Evolutionary conservation across 2,888 invertebrate genomes (phyloP), one percentile per base, ranked within the genome.

Genomic region (Busseola fusca): DNA sequence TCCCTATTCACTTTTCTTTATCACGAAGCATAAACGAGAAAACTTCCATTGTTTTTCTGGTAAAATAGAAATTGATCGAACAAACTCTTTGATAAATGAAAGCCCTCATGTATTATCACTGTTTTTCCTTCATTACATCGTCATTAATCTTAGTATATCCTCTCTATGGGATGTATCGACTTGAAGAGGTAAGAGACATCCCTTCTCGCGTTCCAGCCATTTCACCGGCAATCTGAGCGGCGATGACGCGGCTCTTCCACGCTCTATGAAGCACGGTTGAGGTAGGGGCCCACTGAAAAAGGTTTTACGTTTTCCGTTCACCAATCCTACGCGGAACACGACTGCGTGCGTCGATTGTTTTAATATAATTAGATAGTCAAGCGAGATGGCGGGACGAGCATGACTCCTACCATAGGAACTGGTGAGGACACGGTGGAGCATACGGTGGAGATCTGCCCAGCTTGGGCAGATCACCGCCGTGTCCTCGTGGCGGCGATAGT

Each of bases 191-290:
- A 70, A 65, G 62, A 75, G 78, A 79, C 84, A 81, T 83, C 84
- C 78, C 65, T 78, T 79, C 81, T 72, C 79, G 77, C 82, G 80
- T 84, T 69, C 81, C 84, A 78, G 87, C 83, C 87, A 87, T 87
- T 90, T 87, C 87, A 90, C 90, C 88, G 89, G 87, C 89, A 91
- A 92, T 91, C 91, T 88, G 87, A 86, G 83, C 86, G 77, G 83
- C 83, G 90, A 91, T 94, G 94, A 94, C 92, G 86, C 78, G 86
- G 89, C 93, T 84, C 78, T 91, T 91, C 87, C 84, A 85, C 80
- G 88, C 87, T 90, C 91, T 87, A 90, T 91, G 89, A 86, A 89
- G 86, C 88, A 82, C 73, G 68, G 30, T 7, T 14, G 45, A 59
- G 64, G 82, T 82, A 66, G 25, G 86, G 88, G 50, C 58, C 30